Percentiles rank a stretch among this genome's conserved stretches.
These are phyloP conservation scores for Lithosia quadra DNA, from an alignment of 2,888 invertebrate genomes.

Conservation along the genomic window DNA sequence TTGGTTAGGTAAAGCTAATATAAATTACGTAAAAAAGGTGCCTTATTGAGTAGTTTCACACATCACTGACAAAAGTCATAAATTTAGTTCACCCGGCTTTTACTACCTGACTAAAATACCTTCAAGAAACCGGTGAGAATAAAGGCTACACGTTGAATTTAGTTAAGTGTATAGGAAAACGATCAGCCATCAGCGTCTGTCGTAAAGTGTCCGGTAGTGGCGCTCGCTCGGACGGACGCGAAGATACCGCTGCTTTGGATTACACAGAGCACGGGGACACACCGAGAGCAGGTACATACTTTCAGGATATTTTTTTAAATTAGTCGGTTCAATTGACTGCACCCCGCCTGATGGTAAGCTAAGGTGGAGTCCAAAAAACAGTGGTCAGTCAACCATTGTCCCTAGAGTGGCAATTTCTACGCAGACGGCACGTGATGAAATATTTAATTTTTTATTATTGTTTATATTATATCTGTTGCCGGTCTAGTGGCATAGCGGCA, in stretches of 20 bases:
- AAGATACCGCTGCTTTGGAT: slow-evolving; percentile 62
- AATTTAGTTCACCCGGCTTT: neutral
- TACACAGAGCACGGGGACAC: slow-evolving; percentile 10
- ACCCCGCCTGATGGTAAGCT: too few species aligned
- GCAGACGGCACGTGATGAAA: too few species aligned
- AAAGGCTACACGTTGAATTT: slow-evolving; percentile 34
- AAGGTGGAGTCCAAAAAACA: too few species aligned
- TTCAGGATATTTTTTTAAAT: neutral
- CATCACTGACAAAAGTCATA: neutral
- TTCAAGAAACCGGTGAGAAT: slow-evolving; percentile 7
- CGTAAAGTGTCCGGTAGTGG: slow-evolving; percentile 44
- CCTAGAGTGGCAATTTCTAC: too few species aligned
- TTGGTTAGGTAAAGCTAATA: too few species aligned
- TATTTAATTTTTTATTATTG: too few species aligned
- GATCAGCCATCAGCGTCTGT: slow-evolving; percentile 66
- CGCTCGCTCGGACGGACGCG: slow-evolving; percentile 34
- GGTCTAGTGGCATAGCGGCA: too few species aligned
- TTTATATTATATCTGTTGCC: too few species aligned
- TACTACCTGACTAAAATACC: neutral
- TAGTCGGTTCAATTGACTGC: too few species aligned
- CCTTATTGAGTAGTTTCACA: neutral
- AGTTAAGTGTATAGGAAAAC: slow-evolving; percentile 57
- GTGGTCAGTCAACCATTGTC: too few species aligned
- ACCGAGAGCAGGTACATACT: slow-evolving; percentile 14
- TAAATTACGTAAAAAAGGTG: neutral